Percentiles rank a stretch among this genome's conserved stretches.
phyloP scores from a whole-genome alignment of 2,797 vertebrate species.

The Aselliscus stoliczkanus region DNA sequence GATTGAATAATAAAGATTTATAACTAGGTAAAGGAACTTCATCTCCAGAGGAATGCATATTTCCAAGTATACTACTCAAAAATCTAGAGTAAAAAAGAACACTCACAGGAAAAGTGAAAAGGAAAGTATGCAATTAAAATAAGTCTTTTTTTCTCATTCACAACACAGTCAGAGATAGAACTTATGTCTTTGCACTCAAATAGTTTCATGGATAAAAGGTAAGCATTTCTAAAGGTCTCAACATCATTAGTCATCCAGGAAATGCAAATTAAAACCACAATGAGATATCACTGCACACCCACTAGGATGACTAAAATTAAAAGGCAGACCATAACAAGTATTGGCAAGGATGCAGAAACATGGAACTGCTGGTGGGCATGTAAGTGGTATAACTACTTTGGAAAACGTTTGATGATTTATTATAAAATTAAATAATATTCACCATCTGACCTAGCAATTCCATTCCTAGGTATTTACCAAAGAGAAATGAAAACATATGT shows the following conservation, averaged over 20 bases:
- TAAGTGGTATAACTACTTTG: constrained; percentile 17
- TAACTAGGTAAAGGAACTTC: constrained; percentile 28
- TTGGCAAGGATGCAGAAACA: neutral
- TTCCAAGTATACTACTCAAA: neutral
- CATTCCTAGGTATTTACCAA: constrained; percentile 35
- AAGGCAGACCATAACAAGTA: neutral
- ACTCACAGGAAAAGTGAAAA: neutral
- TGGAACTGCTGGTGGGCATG: neutral
- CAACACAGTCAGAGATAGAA: constrained; percentile 4
- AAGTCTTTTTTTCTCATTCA: neutral
- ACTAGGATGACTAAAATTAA: constrained; percentile 37
- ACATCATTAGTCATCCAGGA: neutral
- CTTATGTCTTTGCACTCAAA: neutral
- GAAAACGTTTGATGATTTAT: neutral
- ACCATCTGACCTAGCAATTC: constrained; percentile 17
- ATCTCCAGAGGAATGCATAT: neutral
- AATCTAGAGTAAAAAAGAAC: neutral
- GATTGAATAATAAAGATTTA: neutral
- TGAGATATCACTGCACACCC: neutral
- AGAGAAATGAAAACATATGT: constrained; percentile 45
- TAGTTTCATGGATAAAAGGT: neutral
- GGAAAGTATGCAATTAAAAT: neutral
- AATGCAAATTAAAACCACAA: constrained; percentile 42
- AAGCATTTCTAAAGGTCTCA: constrained; percentile 37
- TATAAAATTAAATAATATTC: constrained; percentile 46